Conservation (phyloP, 2,888 invertebrate genomes). For the Drosophila prostipennis region DNA sequence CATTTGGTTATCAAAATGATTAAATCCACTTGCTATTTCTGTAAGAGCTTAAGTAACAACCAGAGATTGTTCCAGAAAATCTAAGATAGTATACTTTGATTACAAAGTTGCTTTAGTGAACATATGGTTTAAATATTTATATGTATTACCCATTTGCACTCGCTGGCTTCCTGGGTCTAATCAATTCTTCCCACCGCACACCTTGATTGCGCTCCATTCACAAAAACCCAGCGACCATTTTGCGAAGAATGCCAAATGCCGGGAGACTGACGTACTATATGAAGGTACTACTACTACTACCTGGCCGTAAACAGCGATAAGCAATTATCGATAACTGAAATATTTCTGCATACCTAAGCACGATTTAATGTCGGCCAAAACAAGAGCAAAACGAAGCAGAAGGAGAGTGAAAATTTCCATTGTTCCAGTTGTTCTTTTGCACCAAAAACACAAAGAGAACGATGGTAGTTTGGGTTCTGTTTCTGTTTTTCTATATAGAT, state of each 20-base stretch:
- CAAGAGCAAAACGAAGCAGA: slow-evolving; percentile 8
- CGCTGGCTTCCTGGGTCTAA: slow-evolving; percentile 20
- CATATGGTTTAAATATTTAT: slow-evolving; percentile 21
- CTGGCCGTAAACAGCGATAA: slow-evolving; percentile 51
- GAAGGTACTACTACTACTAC: slow-evolving; percentile 30
- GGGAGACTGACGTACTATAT: slow-evolving; percentile 20
- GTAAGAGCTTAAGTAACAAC: not conserved
- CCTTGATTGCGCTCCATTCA: slow-evolving; percentile 60
- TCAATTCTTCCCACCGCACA: slow-evolving; percentile 5
- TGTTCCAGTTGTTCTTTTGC: slow-evolving; percentile 24
- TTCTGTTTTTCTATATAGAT: slow-evolving; percentile 25
- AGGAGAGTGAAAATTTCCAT: slow-evolving; percentile 23
- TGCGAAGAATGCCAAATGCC: slow-evolving; percentile 15
- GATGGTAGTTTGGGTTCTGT: slow-evolving; percentile 2
- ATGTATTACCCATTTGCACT: slow-evolving; percentile 16
- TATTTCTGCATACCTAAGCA: slow-evolving; percentile 63
- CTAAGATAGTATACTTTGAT: slow-evolving; percentile 6
- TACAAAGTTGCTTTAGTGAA: slow-evolving; percentile 4
- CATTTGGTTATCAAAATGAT: slow-evolving; percentile 2
- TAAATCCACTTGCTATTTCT: not conserved
- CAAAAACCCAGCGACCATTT: slow-evolving; percentile 61
- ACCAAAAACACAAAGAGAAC: not conserved
- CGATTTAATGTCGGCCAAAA: slow-evolving; percentile 33
- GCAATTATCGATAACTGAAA: slow-evolving; percentile 58
- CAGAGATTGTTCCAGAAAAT: slow-evolving; percentile 8